Conservation (phyloP, 2,888 invertebrate species). For the Nomada fucata region DNA sequence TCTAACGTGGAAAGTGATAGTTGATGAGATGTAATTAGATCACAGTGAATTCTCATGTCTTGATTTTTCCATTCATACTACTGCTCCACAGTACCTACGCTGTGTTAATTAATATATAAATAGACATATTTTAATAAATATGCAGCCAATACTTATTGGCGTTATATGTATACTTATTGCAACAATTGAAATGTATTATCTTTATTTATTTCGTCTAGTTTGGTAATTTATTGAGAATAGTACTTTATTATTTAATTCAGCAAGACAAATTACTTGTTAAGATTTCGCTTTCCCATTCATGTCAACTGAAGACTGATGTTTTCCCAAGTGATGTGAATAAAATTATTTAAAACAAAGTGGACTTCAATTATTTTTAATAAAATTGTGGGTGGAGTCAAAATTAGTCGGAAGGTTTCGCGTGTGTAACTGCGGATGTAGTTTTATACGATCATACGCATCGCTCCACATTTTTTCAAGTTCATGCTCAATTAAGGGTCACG, state of each 20-base stretch:
- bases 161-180: not conserved
- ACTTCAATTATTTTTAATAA: not conserved
- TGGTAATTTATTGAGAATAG: not conserved
- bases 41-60: not conserved
- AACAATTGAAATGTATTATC: not conserved
- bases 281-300: not conserved
- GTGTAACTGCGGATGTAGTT: constrained; percentile 6
- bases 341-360: no score
- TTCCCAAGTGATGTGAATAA: no score
- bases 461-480: constrained; percentile 75
- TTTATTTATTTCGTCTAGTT: not conserved
- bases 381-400: not conserved
- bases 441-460: constrained; percentile 45
- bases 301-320: not conserved
- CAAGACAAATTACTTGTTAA: no score
- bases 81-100: not conserved
- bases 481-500: constrained; percentile 73
- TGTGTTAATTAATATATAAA: not conserved
- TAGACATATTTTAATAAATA: not conserved
- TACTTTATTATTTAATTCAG: no score
- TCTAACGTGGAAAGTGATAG: constrained; percentile 28
- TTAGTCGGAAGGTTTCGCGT: not conserved
- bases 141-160: not conserved
- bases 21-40: constrained; percentile 26
- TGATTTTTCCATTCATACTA: not conserved